Percentiles rank a stretch among this genome's conserved stretches.
Evolutionary conservation across 2,113 vertebrate species (phyloP).

Genomic region (Bujurquina vittata): DNA sequence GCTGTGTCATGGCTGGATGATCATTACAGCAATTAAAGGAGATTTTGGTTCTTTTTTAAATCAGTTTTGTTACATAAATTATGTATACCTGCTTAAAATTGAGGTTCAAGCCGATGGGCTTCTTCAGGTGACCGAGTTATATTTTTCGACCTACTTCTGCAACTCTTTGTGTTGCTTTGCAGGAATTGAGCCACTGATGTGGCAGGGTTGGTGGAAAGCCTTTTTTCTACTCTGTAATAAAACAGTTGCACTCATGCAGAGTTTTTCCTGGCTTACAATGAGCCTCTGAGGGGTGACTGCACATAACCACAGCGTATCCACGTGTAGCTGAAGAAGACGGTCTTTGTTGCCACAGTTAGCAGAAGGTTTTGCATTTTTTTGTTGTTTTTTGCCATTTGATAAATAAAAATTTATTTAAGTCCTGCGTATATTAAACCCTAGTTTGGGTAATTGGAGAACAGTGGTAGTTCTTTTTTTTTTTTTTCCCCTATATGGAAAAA

Average conservation of each 20-base stretch:
- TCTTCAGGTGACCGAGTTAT: fast-evolving
- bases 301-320: not conserved
- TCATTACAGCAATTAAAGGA: not conserved
- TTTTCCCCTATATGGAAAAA: too few relatives aligned
- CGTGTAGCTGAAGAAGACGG: not conserved
- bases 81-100: not conserved
- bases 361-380: not conserved
- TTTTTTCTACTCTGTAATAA: not conserved
- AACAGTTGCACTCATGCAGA: not conserved
- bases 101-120: not conserved
- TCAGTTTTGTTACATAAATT: not conserved
- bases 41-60: not conserved
- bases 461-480: too few relatives aligned
- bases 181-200: slow-evolving; percentile 3
- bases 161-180: not conserved
- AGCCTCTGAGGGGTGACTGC: not conserved
- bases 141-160: not conserved
- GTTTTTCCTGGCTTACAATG: not conserved
- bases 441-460: too few relatives aligned
- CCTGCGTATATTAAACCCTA: too few relatives aligned
- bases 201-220: not conserved
- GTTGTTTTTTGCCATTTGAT: not conserved
- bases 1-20: not conserved
- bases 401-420: not conserved
- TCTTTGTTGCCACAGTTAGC: not conserved